Evolutionary conservation across 2,888 invertebrate species (phyloP), one percentile per base, ranked within the genome.

Genomic region (Neoascia interrupta): DNA sequence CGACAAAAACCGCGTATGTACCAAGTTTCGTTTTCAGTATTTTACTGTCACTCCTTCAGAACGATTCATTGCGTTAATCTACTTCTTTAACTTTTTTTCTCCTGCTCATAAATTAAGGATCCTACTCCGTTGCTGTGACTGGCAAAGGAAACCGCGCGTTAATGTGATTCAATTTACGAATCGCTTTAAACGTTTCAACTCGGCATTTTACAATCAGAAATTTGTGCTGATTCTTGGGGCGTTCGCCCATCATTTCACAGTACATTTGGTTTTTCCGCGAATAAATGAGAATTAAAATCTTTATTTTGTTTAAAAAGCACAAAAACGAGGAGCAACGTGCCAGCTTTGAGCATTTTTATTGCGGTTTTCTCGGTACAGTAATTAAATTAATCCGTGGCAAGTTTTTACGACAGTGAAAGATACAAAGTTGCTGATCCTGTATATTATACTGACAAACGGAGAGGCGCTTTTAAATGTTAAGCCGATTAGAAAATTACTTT

Each of bases 361-460:
- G 58, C 41, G 49, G 56, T 69, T 58, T 41, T 18, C 39, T 49
- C 31, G 51, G 68, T 18, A 41, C 4, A 43, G 68, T 69, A 69
- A 69, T 69, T 69, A 69, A 69, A 69, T 69, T 69, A 69, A 69
- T 69, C 68, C 68, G 18, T 18, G 21, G 68, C 41, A 69, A 58
- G 68, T 49, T 49, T 53, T 60, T 51, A 51, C 45, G 54, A 51
- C 68, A 49, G 34, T 26, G 19, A 6, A 58, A 69, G 49, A 58
- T 69, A 51, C 49, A 58, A 69, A 66, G 28, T 66, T 69, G 58
- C 68, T 69, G 68, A 69, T 58, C 49, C 56, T 51, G 49, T 69
- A 41, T 58, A 49, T 58, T n/a, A n/a, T n/a, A 47, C 58, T 31
- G 49, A 31, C 10, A 19, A 53, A 23, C 41, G 58, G 34, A 49